Percentiles rank a stretch among this genome's conserved stretches.
phyloP scores from a whole-genome alignment of 2,888 invertebrate species.

The Andrena trimmerana region DNA sequence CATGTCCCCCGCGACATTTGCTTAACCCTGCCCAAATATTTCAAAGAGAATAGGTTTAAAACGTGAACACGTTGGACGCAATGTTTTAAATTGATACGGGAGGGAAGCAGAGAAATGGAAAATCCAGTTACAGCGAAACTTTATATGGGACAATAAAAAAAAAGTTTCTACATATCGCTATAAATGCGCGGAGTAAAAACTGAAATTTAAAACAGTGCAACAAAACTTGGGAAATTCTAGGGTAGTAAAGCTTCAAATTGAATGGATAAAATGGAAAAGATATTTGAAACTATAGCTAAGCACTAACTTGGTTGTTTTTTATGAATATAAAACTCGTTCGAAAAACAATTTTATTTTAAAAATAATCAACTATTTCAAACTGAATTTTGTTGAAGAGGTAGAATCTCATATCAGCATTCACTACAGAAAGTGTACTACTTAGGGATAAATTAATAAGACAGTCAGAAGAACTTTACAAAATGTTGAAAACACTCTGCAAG shows the following conservation, averaged over 20 bases:
- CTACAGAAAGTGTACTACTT: background rate
- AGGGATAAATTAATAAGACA: background rate
- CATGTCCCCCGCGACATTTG: background rate
- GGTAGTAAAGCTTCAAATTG: background rate
- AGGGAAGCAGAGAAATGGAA: background rate
- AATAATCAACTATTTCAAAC: background rate
- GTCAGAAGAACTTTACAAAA: background rate
- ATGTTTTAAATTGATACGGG: background rate
- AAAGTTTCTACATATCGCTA: background rate
- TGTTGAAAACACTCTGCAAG: background rate
- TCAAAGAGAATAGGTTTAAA: background rate
- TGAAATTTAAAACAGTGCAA: background rate
- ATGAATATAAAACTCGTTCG: too few species aligned
- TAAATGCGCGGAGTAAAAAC: background rate
- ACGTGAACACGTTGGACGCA: background rate
- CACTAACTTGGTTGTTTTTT: too few species aligned
- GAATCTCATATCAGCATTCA: background rate
- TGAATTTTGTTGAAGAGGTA: background rate
- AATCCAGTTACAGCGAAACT: background rate
- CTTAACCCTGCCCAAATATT: slow-evolving; percentile 1
- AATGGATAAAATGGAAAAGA: background rate
- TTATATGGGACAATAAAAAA: slow-evolving; percentile 15
- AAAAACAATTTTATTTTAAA: background rate
- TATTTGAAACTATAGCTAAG: background rate
- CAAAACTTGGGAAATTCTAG: background rate